Percentiles rank a stretch among this genome's conserved stretches.
Evolutionary conservation across 2,797 vertebrate genomes (phyloP).

Genomic region (Alauda arvensis): DNA sequence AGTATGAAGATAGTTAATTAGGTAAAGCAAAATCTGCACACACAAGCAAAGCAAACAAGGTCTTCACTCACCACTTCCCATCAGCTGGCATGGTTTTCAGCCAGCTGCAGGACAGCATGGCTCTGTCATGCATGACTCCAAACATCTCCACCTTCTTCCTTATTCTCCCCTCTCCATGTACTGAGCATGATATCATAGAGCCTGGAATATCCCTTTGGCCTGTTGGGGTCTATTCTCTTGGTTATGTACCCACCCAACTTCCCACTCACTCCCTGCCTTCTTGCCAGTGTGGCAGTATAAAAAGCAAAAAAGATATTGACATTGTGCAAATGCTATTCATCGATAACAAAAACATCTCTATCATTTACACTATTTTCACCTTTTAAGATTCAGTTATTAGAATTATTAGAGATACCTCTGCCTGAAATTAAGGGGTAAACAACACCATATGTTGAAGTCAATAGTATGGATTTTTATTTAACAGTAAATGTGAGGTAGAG

Average conservation of each 20-base stretch:
- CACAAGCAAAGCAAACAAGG: not conserved
- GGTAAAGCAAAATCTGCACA: not conserved
- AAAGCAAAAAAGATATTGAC: not conserved
- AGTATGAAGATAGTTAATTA: not conserved
- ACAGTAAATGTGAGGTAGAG: not conserved
- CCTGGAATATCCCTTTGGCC: not conserved
- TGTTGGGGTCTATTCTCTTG: too few relatives aligned
- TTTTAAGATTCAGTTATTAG: not conserved
- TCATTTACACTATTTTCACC: not conserved
- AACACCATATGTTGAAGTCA: not conserved
- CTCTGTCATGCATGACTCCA: not conserved
- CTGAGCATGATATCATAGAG: not conserved
- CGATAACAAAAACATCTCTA: not conserved
- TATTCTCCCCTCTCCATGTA: not conserved
- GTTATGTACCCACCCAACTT: not conserved
- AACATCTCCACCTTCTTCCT: not conserved
- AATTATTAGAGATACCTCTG: not conserved
- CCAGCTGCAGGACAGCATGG: not conserved
- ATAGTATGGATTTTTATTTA: not conserved
- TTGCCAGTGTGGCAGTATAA: not conserved
- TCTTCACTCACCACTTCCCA: not conserved
- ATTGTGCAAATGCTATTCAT: too few relatives aligned
- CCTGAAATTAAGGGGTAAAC: not conserved
- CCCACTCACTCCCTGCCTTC: not conserved
- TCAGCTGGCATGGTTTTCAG: not conserved